Evolutionary conservation across 1,140 invertebrate genomes (phyloP).

Genomic region (Plodia interpunctella): DNA sequence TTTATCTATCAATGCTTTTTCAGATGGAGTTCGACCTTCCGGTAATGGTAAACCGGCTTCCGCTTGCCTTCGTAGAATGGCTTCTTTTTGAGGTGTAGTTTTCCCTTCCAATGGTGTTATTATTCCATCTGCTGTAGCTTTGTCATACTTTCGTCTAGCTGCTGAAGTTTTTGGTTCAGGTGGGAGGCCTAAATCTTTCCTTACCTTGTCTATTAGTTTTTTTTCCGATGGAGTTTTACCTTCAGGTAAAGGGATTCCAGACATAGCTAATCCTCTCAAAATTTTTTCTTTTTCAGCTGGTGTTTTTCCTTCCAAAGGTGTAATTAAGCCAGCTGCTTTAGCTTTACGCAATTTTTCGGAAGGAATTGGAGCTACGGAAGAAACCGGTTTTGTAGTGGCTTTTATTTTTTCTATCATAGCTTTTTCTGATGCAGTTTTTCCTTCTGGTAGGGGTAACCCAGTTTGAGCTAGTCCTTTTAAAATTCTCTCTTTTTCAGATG

Average conservation of each 20-base stretch:
- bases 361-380: slow-evolving; percentile 10
- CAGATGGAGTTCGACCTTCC: slow-evolving; percentile 28
- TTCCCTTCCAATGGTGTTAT: slow-evolving; percentile 1
- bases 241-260: no score
- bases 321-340: slow-evolving; percentile 10
- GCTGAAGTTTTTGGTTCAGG: no score
- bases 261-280: no score
- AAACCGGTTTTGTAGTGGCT: slow-evolving; percentile 11
- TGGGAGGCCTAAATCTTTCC: no score
- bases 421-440: slow-evolving; percentile 30
- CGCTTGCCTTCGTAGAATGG: slow-evolving; percentile 26
- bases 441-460: slow-evolving; percentile 37
- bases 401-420: background rate
- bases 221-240: no score
- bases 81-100: slow-evolving; percentile 28
- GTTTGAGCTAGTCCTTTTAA: slow-evolving; percentile 29
- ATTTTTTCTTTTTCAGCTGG: no score
- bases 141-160: no score
- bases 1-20: slow-evolving; percentile 31
- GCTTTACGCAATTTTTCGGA: slow-evolving; percentile 16
- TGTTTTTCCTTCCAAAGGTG: slow-evolving; percentile 6
- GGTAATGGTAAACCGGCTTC: slow-evolving; percentile 21
- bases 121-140: no score
- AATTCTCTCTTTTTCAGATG: slow-evolving; percentile 39
- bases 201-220: no score